phyloP scores from a whole-genome alignment of 1,140 invertebrate genomes.

The Oryctes rhinoceros region DNA sequence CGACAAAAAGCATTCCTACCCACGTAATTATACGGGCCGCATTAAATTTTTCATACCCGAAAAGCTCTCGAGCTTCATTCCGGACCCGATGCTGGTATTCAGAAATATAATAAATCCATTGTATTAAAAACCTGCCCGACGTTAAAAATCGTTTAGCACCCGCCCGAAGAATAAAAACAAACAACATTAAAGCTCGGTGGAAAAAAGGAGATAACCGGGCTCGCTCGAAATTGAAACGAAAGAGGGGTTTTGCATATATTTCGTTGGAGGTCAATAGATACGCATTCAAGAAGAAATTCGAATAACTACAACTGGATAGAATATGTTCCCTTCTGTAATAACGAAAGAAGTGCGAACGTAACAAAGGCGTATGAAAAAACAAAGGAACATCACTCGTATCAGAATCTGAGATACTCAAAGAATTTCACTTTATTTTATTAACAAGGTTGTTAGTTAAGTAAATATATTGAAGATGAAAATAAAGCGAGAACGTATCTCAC shows the following conservation, averaged over 20 bases:
- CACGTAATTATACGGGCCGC: not conserved
- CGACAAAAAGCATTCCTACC: not conserved
- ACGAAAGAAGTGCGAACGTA: not conserved
- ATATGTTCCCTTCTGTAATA: not conserved
- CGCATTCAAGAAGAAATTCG: not conserved
- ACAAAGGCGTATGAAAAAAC: no score
- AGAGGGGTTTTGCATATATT: not conserved
- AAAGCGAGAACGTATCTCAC: no score
- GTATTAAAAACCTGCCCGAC: conserved; percentile 3
- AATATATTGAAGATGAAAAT: no score
- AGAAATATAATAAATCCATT: conserved; percentile 17
- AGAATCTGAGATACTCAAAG: no score
- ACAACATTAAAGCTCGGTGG: not conserved
- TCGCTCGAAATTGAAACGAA: not conserved
- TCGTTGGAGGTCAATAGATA: not conserved
- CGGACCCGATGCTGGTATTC: not conserved
- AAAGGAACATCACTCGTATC: no score
- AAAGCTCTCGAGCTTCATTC: not conserved
- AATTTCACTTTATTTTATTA: no score
- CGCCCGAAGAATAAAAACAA: not conserved
- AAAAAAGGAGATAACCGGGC: not conserved
- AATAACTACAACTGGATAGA: not conserved
- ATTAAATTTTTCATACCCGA: not conserved
- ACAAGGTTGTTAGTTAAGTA: no score
- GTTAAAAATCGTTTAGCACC: conserved; percentile 22